Evolutionary conservation across 2,113 vertebrate species (phyloP), one percentile per base, ranked within the genome.

Genomic region (Amphiprion ocellaris): DNA sequence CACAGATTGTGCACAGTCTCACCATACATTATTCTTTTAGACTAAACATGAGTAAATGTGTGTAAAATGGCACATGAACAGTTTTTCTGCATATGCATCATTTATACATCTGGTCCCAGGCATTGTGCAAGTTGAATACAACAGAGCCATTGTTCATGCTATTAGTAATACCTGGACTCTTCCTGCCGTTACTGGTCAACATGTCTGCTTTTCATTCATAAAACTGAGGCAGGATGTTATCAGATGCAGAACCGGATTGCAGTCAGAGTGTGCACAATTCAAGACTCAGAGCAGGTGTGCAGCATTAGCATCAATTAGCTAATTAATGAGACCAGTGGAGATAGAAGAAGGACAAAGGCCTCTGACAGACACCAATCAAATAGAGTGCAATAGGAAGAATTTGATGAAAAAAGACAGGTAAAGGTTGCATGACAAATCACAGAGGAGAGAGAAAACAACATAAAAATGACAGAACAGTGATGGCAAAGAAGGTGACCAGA

Each of bases 231-330:
- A 33, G 9, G 67, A 65, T 63, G 46, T 69, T 76, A 81, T 78
- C 74, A 77, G 75, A 49, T 58, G 39, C 52, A 23, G 47, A 0
- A 24, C 21, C 53, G 68, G 19, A 60, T 74, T 15, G 39, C 23
- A 41, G 30, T 62, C 26, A 1, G 56, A 17, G 47, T 37, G 30
- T 61, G 50, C 73, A 49, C 59, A 24, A 21, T 63, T 83, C 46
- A 65, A 28, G 66, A 73, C 69, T 44, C 56, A 26, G 59, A 66
- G 39, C 85, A 88, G 87, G 76, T 90, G 86, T 58, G 23, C 68
- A 39, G 80, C 80, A 86, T 84, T 63, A 84, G 70, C 39, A 65
- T 78, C 76, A 71, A 54, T 90, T 69, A 74, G 76, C 68, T 89
- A 77, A 91, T 89, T 75, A 88, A 56, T 21, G 49, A 56, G 17